A percentile compares a stretch with the other conserved stretches of the same genome.
Evolutionary conservation across 2,113 vertebrate genomes (phyloP).

Genomic region (Salvelinus alpinus): DNA sequence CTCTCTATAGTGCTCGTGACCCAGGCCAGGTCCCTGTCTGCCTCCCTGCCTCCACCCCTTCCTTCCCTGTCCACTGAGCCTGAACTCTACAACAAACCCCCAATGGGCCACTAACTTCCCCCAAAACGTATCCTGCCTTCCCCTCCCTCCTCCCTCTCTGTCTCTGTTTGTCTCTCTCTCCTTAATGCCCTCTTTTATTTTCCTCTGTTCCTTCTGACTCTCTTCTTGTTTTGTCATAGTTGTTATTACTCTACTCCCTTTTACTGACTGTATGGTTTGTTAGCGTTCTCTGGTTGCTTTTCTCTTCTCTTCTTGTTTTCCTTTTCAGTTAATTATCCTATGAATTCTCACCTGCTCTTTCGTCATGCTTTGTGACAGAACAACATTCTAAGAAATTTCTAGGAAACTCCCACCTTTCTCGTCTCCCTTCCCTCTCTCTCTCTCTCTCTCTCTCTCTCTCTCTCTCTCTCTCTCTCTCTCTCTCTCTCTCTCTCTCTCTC

Average conservation of each 20-base stretch:
- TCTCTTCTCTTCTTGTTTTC: slow-evolving; percentile 26
- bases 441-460: no score
- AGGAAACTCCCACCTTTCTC: background rate
- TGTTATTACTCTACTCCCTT: slow-evolving; percentile 27
- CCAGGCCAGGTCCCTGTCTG: slow-evolving; percentile 51
- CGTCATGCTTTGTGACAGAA: slow-evolving; percentile 22
- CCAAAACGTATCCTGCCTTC: slow-evolving; percentile 70
- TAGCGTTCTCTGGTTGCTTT: slow-evolving; percentile 58
- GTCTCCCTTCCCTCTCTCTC: no score
- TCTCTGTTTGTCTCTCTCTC: slow-evolving; percentile 24
- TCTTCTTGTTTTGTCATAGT: slow-evolving; percentile 12
- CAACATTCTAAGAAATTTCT: background rate
- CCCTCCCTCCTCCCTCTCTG: slow-evolving; percentile 47
- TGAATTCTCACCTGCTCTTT: slow-evolving; percentile 43
- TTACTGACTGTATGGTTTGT: slow-evolving; percentile 55
- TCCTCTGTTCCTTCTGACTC: slow-evolving; percentile 56
- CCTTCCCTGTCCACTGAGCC: slow-evolving; percentile 73
- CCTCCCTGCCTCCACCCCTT: slow-evolving; percentile 49
- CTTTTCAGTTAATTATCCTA: slow-evolving; percentile 12
- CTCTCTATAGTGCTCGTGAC: slow-evolving; percentile 65
- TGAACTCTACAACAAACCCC: slow-evolving; percentile 81
- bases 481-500: no score
- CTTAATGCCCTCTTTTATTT: slow-evolving; percentile 4
- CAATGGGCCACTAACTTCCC: slow-evolving; percentile 79
- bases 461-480: no score